A percentile compares a stretch with the other conserved stretches of the same genome.
Conservation (phyloP, 2,113 vertebrate species). For the Tragelaphus scriptus region DNA sequence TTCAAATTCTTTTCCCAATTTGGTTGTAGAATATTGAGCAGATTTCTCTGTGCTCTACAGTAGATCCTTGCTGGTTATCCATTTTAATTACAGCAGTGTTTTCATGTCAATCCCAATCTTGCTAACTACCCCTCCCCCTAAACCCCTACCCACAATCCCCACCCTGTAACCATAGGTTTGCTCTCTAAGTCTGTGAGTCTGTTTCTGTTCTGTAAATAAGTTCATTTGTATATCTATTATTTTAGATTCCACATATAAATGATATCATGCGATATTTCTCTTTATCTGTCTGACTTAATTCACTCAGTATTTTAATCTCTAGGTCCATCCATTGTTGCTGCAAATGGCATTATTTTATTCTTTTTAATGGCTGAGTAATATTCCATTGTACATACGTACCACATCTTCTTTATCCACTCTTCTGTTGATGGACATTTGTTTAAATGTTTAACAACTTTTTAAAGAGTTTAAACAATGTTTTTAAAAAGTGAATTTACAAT, state of each 20-base stretch:
- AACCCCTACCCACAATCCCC: not conserved
- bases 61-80: not conserved
- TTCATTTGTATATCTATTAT: not conserved
- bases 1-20: not conserved
- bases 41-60: not conserved
- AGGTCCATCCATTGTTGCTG: not conserved
- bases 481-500: not conserved
- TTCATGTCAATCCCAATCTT: not conserved
- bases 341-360: not conserved
- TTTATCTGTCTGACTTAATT: not conserved
- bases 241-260: not conserved
- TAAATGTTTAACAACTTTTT: not conserved
- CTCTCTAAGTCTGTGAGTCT: not conserved
- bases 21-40: not conserved
- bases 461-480: not conserved
- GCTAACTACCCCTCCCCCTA: too few relatives aligned
- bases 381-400: not conserved
- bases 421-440: not conserved
- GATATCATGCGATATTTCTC: not conserved
- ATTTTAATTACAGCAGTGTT: not conserved
- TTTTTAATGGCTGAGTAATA: not conserved
- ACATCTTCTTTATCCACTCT: not conserved
- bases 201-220: not conserved
- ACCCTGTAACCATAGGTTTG: not conserved
- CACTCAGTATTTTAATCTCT: not conserved